phyloP scores from a whole-genome alignment of 92 coral and sea anemone genomes.

The Porites rus region DNA sequence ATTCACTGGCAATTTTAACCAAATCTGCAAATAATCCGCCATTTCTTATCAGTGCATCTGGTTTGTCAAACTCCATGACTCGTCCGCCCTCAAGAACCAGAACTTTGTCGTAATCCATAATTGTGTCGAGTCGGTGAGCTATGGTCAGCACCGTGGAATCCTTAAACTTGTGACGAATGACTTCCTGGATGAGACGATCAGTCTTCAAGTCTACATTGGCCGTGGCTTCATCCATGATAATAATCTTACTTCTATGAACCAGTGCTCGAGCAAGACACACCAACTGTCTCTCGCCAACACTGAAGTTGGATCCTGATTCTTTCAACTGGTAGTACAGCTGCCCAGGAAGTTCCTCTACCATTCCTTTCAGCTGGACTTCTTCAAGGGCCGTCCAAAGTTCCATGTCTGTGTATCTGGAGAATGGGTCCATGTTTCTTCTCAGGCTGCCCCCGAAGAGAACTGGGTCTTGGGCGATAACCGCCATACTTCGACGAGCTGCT shows the following conservation, averaged over 20 bases:
- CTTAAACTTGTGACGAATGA: slow-evolving; percentile 27
- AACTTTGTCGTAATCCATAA: slow-evolving; percentile 36
- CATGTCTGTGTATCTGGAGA: not conserved
- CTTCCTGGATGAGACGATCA: slow-evolving; percentile 34
- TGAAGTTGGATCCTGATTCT: slow-evolving; percentile 25
- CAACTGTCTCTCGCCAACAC: slow-evolving; percentile 36
- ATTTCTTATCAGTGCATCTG: slow-evolving; percentile 10
- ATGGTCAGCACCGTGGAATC: slow-evolving; percentile 42
- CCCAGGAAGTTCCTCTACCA: slow-evolving; percentile 10
- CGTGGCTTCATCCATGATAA: slow-evolving; percentile 41
- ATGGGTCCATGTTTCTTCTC: slow-evolving; percentile 33
- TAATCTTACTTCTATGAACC: slow-evolving; percentile 34
- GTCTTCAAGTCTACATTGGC: slow-evolving; percentile 40
- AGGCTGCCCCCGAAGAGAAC: slow-evolving; percentile 16
- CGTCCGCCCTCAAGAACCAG: slow-evolving; percentile 35
- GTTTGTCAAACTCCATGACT: slow-evolving; percentile 43
- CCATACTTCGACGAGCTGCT: slow-evolving; percentile 9
- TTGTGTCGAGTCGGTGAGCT: slow-evolving; percentile 43
- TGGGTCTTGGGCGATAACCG: slow-evolving; percentile 12
- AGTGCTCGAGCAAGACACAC: slow-evolving; percentile 42
- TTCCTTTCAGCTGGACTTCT: slow-evolving; percentile 3
- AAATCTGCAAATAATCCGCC: slow-evolving; percentile 16
- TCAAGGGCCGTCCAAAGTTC: slow-evolving; percentile 18
- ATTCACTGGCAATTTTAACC: not conserved
- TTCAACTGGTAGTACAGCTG: slow-evolving; percentile 1